Evolutionary conservation across 2,797 vertebrate genomes (phyloP).

Genomic region (Chaenodraco wilsoni): DNA sequence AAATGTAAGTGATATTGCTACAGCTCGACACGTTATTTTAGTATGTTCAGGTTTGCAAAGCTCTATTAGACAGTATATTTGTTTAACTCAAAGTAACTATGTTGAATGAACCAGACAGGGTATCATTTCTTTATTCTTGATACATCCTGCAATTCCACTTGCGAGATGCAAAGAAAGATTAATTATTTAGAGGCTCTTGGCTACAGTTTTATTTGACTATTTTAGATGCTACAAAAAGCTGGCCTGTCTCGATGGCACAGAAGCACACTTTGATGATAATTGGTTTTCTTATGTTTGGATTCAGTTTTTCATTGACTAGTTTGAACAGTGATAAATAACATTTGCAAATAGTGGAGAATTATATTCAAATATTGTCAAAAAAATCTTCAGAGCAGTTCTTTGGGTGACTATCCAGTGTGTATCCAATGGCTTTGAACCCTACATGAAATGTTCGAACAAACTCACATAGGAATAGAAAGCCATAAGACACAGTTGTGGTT

Average conservation of each 20-base stretch:
- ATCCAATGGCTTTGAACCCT: slow-evolving; percentile 99
- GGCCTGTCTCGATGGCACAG: slow-evolving; percentile 1
- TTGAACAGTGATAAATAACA: background rate
- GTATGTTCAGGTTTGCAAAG: background rate
- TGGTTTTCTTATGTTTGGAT: background rate
- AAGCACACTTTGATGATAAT: slow-evolving; percentile 5
- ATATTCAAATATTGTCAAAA: background rate
- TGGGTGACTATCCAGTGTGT: slow-evolving; percentile 86
- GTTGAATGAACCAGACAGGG: slow-evolving; percentile 4
- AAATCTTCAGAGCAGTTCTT: slow-evolving; percentile 12
- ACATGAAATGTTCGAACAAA: slow-evolving; percentile 91
- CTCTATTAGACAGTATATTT: background rate
- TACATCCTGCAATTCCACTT: slow-evolving; percentile 19
- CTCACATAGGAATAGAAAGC: slow-evolving; percentile 99
- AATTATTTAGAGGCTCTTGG: background rate
- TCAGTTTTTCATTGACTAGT: background rate
- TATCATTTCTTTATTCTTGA: background rate
- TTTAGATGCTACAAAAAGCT: slow-evolving; percentile 20
- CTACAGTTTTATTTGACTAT: slow-evolving; percentile 3
- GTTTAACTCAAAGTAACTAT: background rate
- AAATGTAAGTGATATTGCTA: no score
- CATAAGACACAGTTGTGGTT: slow-evolving; percentile 93
- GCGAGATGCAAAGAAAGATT: slow-evolving; percentile 5
- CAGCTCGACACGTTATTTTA: background rate
- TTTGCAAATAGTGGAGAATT: slow-evolving; percentile 14